Conservation (phyloP, 2,797 vertebrate genomes). For the Bradypodion ventrale region DNA sequence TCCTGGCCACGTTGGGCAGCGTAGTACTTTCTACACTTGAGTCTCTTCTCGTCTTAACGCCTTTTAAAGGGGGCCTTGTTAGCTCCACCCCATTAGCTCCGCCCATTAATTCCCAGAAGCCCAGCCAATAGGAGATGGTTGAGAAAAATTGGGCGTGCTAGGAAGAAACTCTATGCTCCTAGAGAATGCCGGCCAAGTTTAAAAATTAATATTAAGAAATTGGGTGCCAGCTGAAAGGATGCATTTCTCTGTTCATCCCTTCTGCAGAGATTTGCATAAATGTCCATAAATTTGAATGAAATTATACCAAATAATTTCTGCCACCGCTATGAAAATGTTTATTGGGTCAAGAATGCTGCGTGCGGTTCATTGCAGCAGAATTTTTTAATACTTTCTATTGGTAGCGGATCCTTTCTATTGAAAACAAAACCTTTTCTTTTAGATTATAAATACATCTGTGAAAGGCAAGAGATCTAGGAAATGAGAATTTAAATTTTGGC, state of each 20-base stretch:
- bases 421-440: no score
- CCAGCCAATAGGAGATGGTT: not conserved
- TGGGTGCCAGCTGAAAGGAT: not conserved
- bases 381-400: no score
- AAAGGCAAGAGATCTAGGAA: no score
- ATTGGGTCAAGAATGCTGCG: no score
- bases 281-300: not conserved
- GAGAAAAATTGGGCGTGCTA: no score
- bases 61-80: not conserved
- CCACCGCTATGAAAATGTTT: not conserved
- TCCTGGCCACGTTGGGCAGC: no score
- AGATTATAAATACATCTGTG: no score
- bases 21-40: no score
- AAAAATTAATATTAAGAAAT: not conserved
- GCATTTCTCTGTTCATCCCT: not conserved
- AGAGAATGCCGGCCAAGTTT: not conserved
- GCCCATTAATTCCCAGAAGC: not conserved
- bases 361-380: no score
- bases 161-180: not conserved
- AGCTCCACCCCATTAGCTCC: not conserved
- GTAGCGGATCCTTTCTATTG: no score
- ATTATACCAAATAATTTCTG: not conserved
- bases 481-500: no score
- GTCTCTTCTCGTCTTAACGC: not conserved
- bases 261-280: no score